Conservation (phyloP, 2,888 invertebrate species). For the Steinernema carpocapsae region DNA sequence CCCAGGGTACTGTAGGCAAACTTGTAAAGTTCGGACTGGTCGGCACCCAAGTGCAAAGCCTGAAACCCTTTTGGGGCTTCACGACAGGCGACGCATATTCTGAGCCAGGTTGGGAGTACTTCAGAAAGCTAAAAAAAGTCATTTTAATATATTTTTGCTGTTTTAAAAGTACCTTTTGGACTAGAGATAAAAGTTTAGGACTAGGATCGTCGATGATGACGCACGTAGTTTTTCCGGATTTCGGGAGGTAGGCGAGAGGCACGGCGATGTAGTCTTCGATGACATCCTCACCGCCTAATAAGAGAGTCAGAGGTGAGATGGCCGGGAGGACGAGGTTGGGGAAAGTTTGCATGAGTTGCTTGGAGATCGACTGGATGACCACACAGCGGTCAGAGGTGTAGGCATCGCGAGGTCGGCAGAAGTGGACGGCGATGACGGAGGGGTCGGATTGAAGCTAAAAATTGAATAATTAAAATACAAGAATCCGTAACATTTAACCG, state of each 20-base stretch:
- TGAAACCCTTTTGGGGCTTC: constrained; percentile 6
- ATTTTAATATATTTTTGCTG: neutral
- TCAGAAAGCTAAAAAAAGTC: constrained; percentile 22
- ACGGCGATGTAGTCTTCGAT: constrained; percentile 48
- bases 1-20: constrained; percentile 28
- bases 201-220: constrained; percentile 20
- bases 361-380: constrained; percentile 45
- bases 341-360: constrained; percentile 47
- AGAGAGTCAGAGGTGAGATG: constrained; percentile 50
- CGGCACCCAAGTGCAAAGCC: neutral
- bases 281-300: constrained; percentile 46
- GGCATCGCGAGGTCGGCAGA: constrained; percentile 48
- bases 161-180: neutral
- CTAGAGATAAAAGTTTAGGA: constrained; percentile 9
- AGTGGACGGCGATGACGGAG: constrained; percentile 52
- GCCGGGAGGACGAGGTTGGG: constrained; percentile 55
- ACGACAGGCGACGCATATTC: constrained; percentile 5
- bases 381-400: constrained; percentile 52
- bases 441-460: constrained; percentile 51
- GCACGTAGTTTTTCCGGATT: constrained; percentile 9
- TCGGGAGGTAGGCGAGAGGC: constrained; percentile 41
- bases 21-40: constrained; percentile 4
- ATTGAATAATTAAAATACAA: no score
- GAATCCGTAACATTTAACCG: no score
- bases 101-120: constrained; percentile 5